These are phyloP conservation scores for Gallinago solitaria DNA, from an alignment of 2,797 vertebrate species.

Conservation along the genomic window DNA sequence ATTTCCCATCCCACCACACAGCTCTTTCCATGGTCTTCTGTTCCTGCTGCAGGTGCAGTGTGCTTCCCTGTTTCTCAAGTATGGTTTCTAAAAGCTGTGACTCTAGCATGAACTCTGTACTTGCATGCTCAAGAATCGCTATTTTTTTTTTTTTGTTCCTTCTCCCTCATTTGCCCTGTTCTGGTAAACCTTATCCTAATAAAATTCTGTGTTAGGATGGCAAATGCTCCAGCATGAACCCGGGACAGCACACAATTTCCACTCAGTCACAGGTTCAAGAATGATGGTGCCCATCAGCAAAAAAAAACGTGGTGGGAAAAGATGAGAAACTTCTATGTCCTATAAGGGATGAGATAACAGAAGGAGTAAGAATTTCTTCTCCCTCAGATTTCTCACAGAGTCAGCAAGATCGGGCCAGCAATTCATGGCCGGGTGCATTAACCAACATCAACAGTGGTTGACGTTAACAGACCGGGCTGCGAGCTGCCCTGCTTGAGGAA, in stretches of 20 bases:
- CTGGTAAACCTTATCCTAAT: background rate
- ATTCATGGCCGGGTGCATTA: fast-evolving
- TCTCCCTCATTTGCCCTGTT: background rate
- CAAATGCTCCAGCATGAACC: fast-evolving
- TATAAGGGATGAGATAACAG: background rate
- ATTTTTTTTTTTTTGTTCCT: background rate
- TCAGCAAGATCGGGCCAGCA: background rate
- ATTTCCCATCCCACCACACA: background rate
- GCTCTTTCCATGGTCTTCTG: background rate
- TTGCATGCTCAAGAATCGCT: background rate
- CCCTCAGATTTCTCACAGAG: background rate
- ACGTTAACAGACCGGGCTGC: background rate
- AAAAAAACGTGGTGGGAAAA: background rate
- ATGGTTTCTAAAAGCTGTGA: background rate
- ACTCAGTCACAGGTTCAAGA: background rate
- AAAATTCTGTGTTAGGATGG: background rate
- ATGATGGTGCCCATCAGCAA: background rate
- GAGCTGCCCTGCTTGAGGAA: background rate
- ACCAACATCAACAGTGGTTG: background rate
- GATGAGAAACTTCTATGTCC: background rate
- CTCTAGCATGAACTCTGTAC: background rate
- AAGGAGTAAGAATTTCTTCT: background rate
- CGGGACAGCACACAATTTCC: background rate
- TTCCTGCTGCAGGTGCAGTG: background rate
- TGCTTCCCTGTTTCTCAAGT: background rate